Percentiles rank a stretch among this genome's conserved stretches.
phyloP scores from a whole-genome alignment of 2,888 invertebrate genomes.

The Plagiodera versicolora region DNA sequence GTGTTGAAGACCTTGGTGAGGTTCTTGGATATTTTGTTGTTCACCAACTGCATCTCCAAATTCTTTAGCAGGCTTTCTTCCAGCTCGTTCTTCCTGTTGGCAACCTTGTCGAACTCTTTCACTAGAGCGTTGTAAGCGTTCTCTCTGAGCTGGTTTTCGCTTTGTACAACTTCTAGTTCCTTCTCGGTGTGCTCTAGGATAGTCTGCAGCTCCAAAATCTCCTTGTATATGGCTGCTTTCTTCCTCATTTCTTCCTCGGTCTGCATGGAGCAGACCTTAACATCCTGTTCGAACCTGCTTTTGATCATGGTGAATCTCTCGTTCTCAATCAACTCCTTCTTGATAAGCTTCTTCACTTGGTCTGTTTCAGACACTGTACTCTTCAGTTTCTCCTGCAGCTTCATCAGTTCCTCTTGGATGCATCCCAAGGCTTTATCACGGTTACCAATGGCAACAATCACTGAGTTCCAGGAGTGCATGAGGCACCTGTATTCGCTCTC shows the following conservation, averaged over 20 bases:
- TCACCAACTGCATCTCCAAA: constrained; percentile 31
- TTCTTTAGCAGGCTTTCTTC: constrained; percentile 59
- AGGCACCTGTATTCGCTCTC: constrained; percentile 71
- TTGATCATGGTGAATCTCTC: constrained; percentile 65
- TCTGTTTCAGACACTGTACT: constrained; percentile 59
- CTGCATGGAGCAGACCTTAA: constrained; percentile 54
- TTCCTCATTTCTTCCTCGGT: constrained; percentile 60
- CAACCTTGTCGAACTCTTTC: constrained; percentile 58
- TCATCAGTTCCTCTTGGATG: constrained; percentile 58
- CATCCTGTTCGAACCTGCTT: constrained; percentile 61
- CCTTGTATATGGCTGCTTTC: constrained; percentile 57
- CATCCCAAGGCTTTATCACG: constrained; percentile 68
- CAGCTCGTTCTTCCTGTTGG: constrained; percentile 59
- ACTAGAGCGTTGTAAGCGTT: constrained; percentile 21
- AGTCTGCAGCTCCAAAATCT: constrained; percentile 60
- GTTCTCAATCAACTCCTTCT: constrained; percentile 68
- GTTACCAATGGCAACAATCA: constrained; percentile 69
- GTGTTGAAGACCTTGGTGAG: constrained; percentile 25
- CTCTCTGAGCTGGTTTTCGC: constrained; percentile 36
- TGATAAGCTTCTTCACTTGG: constrained; percentile 66
- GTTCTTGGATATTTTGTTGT: constrained; percentile 31
- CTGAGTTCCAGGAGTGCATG: constrained; percentile 74
- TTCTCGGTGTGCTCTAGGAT: constrained; percentile 57
- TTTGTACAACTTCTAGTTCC: constrained; percentile 61
- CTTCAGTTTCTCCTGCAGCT: constrained; percentile 54